These are phyloP conservation scores for Erithacus rubecula DNA, from an alignment of 2,797 vertebrate genomes.

Conservation along the genomic window DNA sequence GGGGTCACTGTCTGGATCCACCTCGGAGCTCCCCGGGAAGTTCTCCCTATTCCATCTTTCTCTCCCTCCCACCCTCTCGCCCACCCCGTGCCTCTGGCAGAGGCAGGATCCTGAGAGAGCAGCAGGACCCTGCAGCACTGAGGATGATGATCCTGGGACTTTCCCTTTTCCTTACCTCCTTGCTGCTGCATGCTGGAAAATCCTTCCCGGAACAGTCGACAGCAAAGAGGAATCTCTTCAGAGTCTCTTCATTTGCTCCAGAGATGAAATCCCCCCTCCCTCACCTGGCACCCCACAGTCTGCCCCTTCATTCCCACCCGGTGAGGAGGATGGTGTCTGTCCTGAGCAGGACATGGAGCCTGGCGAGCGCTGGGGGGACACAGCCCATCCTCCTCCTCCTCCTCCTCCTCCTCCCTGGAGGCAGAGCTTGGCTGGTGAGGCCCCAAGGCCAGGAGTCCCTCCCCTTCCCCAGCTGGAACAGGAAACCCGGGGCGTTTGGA, in stretches of 20 bases:
- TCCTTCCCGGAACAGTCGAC: fast-evolving
- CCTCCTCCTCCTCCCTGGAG: neutral
- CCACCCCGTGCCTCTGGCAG: neutral
- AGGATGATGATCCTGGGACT: neutral
- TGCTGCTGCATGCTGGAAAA: constrained; percentile 16
- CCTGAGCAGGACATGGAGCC: neutral
- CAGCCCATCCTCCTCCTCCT: neutral
- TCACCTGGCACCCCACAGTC: neutral
- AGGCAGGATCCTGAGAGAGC: neutral
- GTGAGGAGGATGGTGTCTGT: fast-evolving
- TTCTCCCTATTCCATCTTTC: neutral
- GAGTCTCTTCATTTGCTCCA: neutral
- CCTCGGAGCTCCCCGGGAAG: neutral
- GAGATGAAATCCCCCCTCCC: neutral
- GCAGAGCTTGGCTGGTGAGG: neutral
- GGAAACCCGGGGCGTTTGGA: neutral
- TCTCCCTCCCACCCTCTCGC: neutral
- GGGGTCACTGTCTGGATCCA: neutral
- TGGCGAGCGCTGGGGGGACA: fast-evolving
- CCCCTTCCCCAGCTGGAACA: constrained; percentile 13
- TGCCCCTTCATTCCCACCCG: neutral
- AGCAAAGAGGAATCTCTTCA: neutral
- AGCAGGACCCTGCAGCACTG: neutral
- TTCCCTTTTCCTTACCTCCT: constrained; percentile 1
- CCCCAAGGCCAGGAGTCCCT: neutral